Evolutionary conservation across 2,888 invertebrate species (phyloP), one percentile per base, ranked within the genome.

Genomic region (Apomyelois bistriatella): DNA sequence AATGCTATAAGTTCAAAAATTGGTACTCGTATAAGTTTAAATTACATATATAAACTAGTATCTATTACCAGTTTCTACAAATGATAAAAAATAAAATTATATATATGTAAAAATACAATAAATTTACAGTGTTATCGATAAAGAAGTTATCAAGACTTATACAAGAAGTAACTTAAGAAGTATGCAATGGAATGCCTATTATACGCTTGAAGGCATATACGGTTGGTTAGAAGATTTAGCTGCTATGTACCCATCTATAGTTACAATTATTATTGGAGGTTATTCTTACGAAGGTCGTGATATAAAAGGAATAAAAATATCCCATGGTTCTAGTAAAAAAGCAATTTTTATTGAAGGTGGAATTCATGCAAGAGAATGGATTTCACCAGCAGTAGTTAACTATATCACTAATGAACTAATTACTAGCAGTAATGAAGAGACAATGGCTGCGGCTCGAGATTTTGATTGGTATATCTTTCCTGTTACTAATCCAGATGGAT

Each of bases 301-400:
- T 15, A 87, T 91, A 13, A 79, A 74, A 62, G 91, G 91, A 3
- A 58, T 94, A 0, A 93, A 91, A 63, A 81, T 70, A 71, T 92
- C 72, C 0, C 85, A 86, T 50, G 84, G 85, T 0, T 38, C 65
- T 38, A 85, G 78, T 0, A 79, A 66, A 60, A 72, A 70, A 58
- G 72, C 65, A 0, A 68, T 88, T 4, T 85, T 88, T n/a, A 65
- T 89, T 8, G 89, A 89, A 79, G 78, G 83, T 58, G 92, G 92
- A 15, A 94, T 95, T 57, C 95, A 95, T 74, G 92, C 95, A 0
- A 91, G 96, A 47, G 96, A 97, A 83, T 96, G 94, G 94, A 94
- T 94, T 15, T 86, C 93, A 0, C 92, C 93, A 0, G 92, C 94
- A 0, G 90, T 93, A 0, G 87, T 91, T 0, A 92, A 93, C 28